These are phyloP conservation scores for Coreoperca whiteheadi DNA, from an alignment of 2,113 vertebrate genomes.

Conservation along the genomic window DNA sequence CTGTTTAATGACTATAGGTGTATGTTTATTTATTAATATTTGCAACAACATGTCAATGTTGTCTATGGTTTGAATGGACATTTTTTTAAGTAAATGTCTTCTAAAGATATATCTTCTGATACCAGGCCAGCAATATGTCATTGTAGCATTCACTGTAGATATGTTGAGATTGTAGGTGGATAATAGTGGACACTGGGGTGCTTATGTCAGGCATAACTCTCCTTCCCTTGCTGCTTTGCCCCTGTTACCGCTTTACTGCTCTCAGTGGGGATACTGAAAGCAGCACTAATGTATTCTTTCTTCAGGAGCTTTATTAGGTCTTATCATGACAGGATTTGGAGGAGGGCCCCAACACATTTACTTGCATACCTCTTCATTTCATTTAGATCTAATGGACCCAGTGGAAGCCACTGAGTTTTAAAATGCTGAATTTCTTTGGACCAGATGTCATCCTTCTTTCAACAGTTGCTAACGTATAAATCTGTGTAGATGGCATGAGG, in stretches of 20 bases:
- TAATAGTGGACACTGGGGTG: conserved; percentile 62
- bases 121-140: conserved; percentile 32
- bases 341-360: conserved; percentile 43
- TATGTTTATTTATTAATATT: conserved; percentile 12
- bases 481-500: conserved; percentile 32
- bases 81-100: conserved; percentile 31
- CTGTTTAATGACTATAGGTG: neutral
- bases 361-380: conserved; percentile 45
- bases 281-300: conserved; percentile 68
- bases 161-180: conserved; percentile 56
- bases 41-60: conserved; percentile 6
- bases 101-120: conserved; percentile 31
- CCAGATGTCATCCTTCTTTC: conserved; percentile 20
- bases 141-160: conserved; percentile 38
- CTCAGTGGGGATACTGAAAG: conserved; percentile 64
- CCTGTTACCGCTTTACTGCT: conserved; percentile 64
- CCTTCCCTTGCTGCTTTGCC: conserved; percentile 35
- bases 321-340: conserved; percentile 52
- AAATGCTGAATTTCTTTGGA: conserved; percentile 40
- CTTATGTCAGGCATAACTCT: conserved; percentile 69
- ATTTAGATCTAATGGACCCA: conserved; percentile 20
- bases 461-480: conserved; percentile 30
- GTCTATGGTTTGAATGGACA: neutral
- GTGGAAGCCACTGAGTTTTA: conserved; percentile 24
- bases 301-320: conserved; percentile 70